Conservation (phyloP, 2,113 vertebrate genomes). For the Sinocyclocheilus rhinocerous region DNA sequence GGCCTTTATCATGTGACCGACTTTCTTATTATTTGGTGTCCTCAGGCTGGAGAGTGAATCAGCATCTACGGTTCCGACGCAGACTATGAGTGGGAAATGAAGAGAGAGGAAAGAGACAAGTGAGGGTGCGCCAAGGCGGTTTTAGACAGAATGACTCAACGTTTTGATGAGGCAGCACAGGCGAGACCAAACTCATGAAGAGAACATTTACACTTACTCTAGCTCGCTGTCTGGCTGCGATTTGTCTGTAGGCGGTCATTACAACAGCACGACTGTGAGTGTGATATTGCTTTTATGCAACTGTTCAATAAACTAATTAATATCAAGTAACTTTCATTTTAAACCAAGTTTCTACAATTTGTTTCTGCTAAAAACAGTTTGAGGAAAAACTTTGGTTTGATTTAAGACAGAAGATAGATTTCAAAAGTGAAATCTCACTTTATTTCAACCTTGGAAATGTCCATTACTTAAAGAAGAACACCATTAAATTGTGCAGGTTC, state of each 20-base stretch:
- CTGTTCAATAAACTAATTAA: neutral
- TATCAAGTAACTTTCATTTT: neutral
- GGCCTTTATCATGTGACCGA: slow-evolving; percentile 31
- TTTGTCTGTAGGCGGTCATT: neutral
- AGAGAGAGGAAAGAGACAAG: slow-evolving; percentile 18
- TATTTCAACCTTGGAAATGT: neutral
- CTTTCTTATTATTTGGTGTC: slow-evolving; percentile 50
- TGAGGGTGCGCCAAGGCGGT: neutral
- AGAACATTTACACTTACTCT: slow-evolving; percentile 12
- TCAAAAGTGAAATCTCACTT: neutral
- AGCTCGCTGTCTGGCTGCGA: neutral
- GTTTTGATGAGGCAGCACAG: slow-evolving; percentile 1
- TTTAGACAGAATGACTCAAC: slow-evolving; percentile 21
- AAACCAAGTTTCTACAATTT: neutral
- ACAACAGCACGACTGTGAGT: neutral
- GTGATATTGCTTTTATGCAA: slow-evolving; percentile 23
- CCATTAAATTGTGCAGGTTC: neutral
- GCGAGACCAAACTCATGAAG: slow-evolving; percentile 8
- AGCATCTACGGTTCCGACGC: slow-evolving; percentile 17
- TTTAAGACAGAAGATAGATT: neutral
- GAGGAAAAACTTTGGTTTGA: neutral
- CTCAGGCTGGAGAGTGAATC: slow-evolving; percentile 43
- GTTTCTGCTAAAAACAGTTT: neutral
- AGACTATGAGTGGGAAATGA: slow-evolving; percentile 15
- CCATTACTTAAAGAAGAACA: neutral